Conservation (phyloP, 2,888 invertebrate genomes). For the Lampropteryx suffumata region DNA sequence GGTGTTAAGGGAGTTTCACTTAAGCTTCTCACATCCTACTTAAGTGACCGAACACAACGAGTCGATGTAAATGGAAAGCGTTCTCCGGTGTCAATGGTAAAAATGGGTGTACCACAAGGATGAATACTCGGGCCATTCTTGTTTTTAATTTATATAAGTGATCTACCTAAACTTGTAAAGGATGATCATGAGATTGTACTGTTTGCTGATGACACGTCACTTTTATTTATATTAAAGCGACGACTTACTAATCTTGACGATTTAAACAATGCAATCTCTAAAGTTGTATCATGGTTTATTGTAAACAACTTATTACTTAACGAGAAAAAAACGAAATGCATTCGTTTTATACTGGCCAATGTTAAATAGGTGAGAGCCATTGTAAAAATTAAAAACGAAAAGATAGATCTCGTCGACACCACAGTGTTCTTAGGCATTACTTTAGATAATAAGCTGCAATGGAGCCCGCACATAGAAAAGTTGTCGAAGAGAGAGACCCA, state of each 20-base stretch:
- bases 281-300: neutral
- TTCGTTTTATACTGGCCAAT: too few species aligned
- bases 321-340: neutral
- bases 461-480: neutral
- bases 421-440: neutral
- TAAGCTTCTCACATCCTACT: neutral
- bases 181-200: neutral
- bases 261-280: neutral
- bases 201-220: too few species aligned
- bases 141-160: too few species aligned
- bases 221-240: too few species aligned
- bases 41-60: neutral
- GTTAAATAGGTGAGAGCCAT: too few species aligned
- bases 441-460: neutral
- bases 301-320: neutral
- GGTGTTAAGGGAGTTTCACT: neutral
- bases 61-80: neutral
- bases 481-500: neutral
- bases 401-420: neutral
- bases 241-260: too few species aligned
- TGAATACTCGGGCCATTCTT: neutral
- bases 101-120: neutral
- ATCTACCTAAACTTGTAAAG: neutral
- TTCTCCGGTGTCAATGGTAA: neutral
- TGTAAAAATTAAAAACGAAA: neutral